phyloP scores from a whole-genome alignment of 92 coral and sea anemone species.

The Porites divaricata region DNA sequence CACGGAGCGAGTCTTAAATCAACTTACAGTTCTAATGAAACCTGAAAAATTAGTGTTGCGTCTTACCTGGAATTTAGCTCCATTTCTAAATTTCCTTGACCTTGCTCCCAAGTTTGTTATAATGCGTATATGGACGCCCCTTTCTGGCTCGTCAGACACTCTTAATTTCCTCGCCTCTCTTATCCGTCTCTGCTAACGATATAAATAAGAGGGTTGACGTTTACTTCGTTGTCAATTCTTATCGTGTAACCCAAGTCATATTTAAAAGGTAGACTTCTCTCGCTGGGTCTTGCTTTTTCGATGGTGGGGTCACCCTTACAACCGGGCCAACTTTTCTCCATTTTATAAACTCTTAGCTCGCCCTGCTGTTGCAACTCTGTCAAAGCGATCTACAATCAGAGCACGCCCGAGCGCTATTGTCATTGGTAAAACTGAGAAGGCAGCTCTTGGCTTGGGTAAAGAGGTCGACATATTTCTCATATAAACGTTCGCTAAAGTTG shows the following conservation, averaged over 20 bases:
- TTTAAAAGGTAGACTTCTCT: background rate
- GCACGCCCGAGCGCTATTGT: background rate
- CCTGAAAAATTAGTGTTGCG: background rate
- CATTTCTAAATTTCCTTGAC: background rate
- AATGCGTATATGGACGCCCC: background rate
- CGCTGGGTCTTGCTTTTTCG: conserved; percentile 7
- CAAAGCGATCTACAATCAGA: too few species aligned
- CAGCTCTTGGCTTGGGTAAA: background rate
- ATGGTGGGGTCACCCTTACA: conserved; percentile 9
- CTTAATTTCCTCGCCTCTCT: conserved; percentile 1
- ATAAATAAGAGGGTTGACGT: background rate
- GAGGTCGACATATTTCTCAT: too few species aligned
- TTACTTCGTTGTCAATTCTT: background rate
- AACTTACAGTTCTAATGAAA: conserved; percentile 5
- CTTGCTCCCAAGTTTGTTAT: conserved; percentile 1
- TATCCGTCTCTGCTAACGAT: conserved; percentile 4
- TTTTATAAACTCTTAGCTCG: background rate
- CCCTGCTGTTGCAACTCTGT: background rate
- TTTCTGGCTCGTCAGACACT: conserved; percentile 4
- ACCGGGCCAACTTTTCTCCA: conserved; percentile 1
- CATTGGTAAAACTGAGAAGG: conserved; percentile 4
- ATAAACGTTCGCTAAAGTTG: too few species aligned
- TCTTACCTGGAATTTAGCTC: conserved; percentile 4
- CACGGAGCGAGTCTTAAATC: background rate
- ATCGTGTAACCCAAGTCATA: conserved; percentile 4